Base-by-base conservation (phyloP, 2,113 vertebrate species). In the Percopsis transmontana region DNA sequence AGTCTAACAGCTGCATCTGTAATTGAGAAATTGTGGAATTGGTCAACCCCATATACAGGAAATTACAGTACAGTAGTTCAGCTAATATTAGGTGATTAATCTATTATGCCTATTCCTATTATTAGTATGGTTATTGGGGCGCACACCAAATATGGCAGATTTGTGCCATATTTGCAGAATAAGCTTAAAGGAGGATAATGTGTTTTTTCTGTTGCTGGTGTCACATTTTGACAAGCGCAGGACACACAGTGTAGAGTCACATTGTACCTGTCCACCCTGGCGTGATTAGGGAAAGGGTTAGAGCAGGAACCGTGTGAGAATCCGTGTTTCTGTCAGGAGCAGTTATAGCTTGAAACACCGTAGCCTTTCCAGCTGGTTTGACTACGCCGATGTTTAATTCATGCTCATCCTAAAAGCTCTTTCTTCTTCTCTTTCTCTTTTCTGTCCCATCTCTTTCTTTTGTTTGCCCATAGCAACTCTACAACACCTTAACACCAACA, bases 261-360 rank as follows among this genome's bases (percentile, higher is more conserved):
- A 69, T 68, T 75, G 79, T 14, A 52, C 76, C 61, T 64, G 63
- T 82, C 80, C 64, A 68, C 41, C 0, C 19, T 58, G 58, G 54
- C 44, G 62, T 81, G 60, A 80, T 80, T 76, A 76, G 69, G 20
- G 61, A 74, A 55, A 74, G 62, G 2, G 55, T 74, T 83, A 47
- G 57, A 47, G 51, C 38, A 60, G 79, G 79, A 83, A 87, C 79
- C 66, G 68, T 82, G 82, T 80, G 82, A 53, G 40, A 79, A 85
- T 83, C 58, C 52, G 5, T 88, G 86, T 90, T 90, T 84, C 87
- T 88, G 84, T 79, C 89, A 87, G 86, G 81, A 58, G 48, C 56
- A 56, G 80, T 90, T 83, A n/a, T n/a, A 86, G 69, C 1, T 62
- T 79, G 87, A 85, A 12, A 58, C 80, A 76, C 77, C 68, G 23